phyloP scores from a whole-genome alignment of 2,888 invertebrate species.

The Macropis europaea region DNA sequence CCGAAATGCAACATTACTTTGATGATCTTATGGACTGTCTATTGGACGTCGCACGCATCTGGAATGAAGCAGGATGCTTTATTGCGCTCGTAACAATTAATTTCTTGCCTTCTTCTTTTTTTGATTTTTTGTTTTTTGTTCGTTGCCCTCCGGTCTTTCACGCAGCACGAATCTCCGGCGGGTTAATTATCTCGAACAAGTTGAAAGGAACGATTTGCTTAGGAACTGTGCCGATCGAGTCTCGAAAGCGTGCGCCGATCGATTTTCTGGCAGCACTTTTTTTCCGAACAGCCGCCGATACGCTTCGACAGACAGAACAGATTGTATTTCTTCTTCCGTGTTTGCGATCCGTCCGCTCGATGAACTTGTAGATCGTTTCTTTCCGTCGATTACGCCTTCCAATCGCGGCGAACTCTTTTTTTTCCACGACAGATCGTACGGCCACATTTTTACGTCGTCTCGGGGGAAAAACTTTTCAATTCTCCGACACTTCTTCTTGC shows the following conservation, averaged over 20 bases:
- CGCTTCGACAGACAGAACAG: conserved; percentile 40
- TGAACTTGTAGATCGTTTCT: conserved; percentile 48
- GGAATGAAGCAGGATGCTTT: conserved; percentile 3
- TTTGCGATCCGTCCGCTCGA: conserved; percentile 26
- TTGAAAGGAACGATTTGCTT: neutral
- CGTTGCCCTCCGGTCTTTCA: too few species aligned
- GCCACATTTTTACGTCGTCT: conserved; percentile 31
- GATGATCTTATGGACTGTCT: conserved; percentile 8
- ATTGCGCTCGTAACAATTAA: conserved; percentile 2
- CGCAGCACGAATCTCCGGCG: neutral
- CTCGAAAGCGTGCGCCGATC: conserved; percentile 26
- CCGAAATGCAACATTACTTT: conserved; percentile 36
- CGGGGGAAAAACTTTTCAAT: conserved; percentile 8
- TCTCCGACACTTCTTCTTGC: too few species aligned
- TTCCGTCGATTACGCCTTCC: conserved; percentile 30
- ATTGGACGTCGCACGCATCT: conserved; percentile 1
- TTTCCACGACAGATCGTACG: conserved; percentile 3
- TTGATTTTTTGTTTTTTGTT: too few species aligned
- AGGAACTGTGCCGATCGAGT: neutral
- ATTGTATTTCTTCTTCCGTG: conserved; percentile 29
- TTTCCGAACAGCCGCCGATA: conserved; percentile 31
- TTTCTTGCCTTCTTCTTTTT: neutral
- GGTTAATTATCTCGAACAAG: conserved; percentile 9
- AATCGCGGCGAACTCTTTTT: conserved; percentile 20
- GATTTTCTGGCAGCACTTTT: conserved; percentile 23